phyloP scores from a whole-genome alignment of 2,113 vertebrate species.

The Gadus chalcogrammus region DNA sequence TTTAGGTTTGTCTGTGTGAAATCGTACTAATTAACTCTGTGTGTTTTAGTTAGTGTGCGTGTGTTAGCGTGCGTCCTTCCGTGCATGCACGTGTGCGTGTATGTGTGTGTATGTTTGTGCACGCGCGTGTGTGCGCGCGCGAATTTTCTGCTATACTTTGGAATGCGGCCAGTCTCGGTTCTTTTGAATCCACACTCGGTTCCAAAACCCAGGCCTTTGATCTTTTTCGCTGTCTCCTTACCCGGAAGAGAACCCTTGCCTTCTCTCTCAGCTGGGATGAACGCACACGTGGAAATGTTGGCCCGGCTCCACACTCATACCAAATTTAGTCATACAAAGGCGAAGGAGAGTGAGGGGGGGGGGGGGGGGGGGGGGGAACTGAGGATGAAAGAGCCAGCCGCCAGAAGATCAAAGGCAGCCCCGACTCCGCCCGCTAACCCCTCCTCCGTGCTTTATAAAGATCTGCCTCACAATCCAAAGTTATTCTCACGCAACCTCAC shows the following conservation, averaged over 20 bases:
- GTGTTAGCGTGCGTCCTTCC: slow-evolving; percentile 7
- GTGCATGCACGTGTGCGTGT: neutral
- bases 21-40: slow-evolving; percentile 59
- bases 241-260: slow-evolving; percentile 93
- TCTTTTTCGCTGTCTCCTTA: slow-evolving; percentile 89
- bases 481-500: slow-evolving; percentile 76
- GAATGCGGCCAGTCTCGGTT: slow-evolving; percentile 82
- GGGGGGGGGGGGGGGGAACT: slow-evolving; percentile 7
- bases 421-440: slow-evolving; percentile 81
- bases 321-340: slow-evolving; percentile 99
- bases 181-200: slow-evolving; percentile 84
- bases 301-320: slow-evolving; percentile 86
- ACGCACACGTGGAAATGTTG: slow-evolving; percentile 96
- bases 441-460: slow-evolving; percentile 82
- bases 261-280: slow-evolving; percentile 90
- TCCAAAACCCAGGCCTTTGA: slow-evolving; percentile 93
- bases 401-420: slow-evolving; percentile 87
- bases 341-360: slow-evolving; percentile 60
- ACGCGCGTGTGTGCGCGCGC: slow-evolving; percentile 18
- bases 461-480: slow-evolving; percentile 66
- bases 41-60: neutral
- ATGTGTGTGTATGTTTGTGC: slow-evolving; percentile 18
- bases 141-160: slow-evolving; percentile 81
- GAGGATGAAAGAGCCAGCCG: slow-evolving; percentile 91
- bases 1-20: slow-evolving; percentile 56